A percentile compares a stretch with the other conserved stretches of the same genome.
phyloP scores from a whole-genome alignment of 2,113 vertebrate genomes.

The Mormoops blainvillei region DNA sequence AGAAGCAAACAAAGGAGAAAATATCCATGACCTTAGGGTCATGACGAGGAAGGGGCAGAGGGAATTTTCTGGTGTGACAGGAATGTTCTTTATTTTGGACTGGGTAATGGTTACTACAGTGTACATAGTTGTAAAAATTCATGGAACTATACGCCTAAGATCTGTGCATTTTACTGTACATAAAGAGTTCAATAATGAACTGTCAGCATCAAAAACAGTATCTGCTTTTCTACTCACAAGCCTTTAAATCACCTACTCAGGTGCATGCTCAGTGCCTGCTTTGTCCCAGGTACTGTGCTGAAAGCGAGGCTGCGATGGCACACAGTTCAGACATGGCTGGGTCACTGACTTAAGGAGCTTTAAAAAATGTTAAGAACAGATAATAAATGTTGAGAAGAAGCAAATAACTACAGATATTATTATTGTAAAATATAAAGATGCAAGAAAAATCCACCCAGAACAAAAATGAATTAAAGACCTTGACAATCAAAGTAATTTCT shows the following conservation, averaged over 20 bases:
- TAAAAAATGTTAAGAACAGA: neutral
- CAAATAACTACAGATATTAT: neutral
- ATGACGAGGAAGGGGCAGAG: neutral
- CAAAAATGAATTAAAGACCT: neutral
- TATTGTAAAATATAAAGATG: neutral
- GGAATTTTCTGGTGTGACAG: neutral
- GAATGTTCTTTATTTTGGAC: neutral
- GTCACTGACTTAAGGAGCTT: neutral
- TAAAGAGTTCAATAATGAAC: neutral
- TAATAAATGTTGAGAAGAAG: neutral
- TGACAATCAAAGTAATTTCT: neutral
- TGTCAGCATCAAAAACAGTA: neutral
- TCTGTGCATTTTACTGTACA: neutral
- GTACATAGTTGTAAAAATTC: neutral
- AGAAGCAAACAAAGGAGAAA: neutral
- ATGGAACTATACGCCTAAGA: neutral
- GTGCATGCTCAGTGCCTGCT: neutral
- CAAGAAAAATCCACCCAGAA: neutral
- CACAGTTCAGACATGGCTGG: neutral
- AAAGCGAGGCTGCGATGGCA: neutral
- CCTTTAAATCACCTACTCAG: neutral
- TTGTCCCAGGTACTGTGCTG: neutral
- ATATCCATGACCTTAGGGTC: neutral
- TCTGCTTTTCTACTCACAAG: slow-evolving; percentile 4
- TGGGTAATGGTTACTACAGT: neutral